Evolutionary conservation across 2,113 vertebrate species (phyloP).

Genomic region (Macroglossus sobrinus): DNA sequence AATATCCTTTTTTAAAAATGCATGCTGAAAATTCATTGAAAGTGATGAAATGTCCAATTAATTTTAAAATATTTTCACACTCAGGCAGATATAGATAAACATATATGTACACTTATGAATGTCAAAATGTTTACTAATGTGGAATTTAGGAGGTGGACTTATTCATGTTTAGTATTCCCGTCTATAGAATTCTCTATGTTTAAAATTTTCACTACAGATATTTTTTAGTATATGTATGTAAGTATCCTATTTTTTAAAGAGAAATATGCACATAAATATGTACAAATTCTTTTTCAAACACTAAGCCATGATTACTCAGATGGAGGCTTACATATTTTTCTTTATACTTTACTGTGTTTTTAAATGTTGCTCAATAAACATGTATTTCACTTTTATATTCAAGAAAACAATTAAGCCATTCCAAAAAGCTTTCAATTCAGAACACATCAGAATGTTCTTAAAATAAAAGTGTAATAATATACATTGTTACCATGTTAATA

Average conservation of each 20-base stretch:
- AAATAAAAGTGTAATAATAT: neutral
- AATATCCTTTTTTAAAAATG: neutral
- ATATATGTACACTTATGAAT: neutral
- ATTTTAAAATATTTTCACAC: constrained; percentile 28
- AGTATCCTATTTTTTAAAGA: neutral
- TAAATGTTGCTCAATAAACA: neutral
- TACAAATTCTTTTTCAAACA: neutral
- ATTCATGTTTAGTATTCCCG: neutral
- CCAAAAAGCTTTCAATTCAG: constrained; percentile 1
- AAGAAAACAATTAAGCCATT: neutral
- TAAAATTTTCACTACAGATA: neutral
- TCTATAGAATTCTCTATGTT: neutral
- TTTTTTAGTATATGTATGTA: neutral
- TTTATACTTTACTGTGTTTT: neutral
- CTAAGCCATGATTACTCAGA: neutral
- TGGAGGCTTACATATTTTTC: neutral
- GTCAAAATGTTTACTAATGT: neutral
- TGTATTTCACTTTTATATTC: constrained; percentile 36
- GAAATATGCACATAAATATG: neutral
- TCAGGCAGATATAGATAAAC: neutral
- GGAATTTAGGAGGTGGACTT: neutral
- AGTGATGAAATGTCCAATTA: neutral
- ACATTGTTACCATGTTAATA: neutral
- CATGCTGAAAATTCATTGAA: neutral
- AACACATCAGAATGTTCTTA: neutral